Percentiles rank a stretch among this genome's conserved stretches.
Evolutionary conservation across 2,888 invertebrate genomes (phyloP).

Genomic region (Hyppa rectilinea): DNA sequence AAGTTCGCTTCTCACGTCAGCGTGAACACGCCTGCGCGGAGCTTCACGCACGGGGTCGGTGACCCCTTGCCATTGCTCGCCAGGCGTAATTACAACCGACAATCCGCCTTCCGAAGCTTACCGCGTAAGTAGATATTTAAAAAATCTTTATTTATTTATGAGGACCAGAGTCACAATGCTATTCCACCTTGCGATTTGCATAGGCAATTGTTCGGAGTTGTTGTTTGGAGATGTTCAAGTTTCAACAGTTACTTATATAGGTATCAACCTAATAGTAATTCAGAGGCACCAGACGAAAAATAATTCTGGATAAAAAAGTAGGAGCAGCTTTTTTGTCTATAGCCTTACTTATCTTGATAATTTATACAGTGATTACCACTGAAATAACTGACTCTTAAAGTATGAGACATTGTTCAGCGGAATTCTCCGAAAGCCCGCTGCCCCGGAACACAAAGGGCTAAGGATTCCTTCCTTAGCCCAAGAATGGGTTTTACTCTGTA

Average conservation of each 20-base stretch:
- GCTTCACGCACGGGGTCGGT: slow-evolving; percentile 87
- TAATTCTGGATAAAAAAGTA: background rate
- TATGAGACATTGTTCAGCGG: no score
- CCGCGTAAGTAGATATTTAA: slow-evolving; percentile 70
- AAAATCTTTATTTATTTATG: background rate
- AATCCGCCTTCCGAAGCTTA: slow-evolving; percentile 68
- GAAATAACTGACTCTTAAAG: background rate
- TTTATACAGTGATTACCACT: background rate
- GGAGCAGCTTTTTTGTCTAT: background rate
- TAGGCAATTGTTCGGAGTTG: background rate
- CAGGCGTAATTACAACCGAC: slow-evolving; percentile 67
- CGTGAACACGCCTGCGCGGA: slow-evolving; percentile 85
- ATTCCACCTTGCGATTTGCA: background rate
- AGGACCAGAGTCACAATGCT: no score
- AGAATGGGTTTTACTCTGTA: no score
- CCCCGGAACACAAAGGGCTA: no score
- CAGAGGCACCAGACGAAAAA: background rate
- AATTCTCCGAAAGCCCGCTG: no score
- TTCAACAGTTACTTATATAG: background rate
- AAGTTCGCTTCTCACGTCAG: slow-evolving; percentile 87
- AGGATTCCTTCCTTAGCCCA: no score
- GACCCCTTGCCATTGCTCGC: slow-evolving; percentile 76
- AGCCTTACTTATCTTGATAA: background rate
- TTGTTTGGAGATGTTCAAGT: no score
- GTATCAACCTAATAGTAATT: no score